phyloP scores from a whole-genome alignment of 2,888 invertebrate species.

The Torymus auratus region DNA sequence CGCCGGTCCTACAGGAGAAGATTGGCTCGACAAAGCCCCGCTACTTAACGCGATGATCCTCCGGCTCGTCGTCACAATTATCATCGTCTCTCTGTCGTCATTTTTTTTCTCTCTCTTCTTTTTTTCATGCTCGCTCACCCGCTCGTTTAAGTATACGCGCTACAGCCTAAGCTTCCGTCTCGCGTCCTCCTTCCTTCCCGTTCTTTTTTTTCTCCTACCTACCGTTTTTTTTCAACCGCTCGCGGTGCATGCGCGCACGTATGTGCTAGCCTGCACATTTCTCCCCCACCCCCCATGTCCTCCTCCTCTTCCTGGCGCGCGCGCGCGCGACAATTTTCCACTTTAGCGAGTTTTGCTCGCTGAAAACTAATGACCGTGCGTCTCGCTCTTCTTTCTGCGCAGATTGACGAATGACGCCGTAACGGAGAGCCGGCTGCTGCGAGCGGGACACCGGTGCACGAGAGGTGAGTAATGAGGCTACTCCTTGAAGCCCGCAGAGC shows the following conservation, averaged over 20 bases:
- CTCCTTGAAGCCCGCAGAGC: slow-evolving; percentile 24
- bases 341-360: slow-evolving; percentile 25
- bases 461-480: slow-evolving; percentile 67
- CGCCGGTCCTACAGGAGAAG: slow-evolving; percentile 31
- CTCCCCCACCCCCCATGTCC: background rate
- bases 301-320: background rate
- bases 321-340: slow-evolving; percentile 36
- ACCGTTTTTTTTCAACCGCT: slow-evolving; percentile 1
- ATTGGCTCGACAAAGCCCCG: slow-evolving; percentile 36
- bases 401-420: slow-evolving; percentile 73
- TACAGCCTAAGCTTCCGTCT: slow-evolving; percentile 16
- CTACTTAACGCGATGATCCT: slow-evolving; percentile 49
- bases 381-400: slow-evolving; percentile 52
- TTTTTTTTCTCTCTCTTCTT: background rate
- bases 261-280: background rate
- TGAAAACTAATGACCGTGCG: slow-evolving; percentile 52
- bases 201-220: slow-evolving; percentile 2
- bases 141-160: too few species aligned
- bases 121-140: background rate
- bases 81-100: slow-evolving; percentile 24
- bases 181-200: slow-evolving; percentile 24
- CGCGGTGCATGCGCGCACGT: background rate
- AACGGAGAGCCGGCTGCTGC: slow-evolving; percentile 73
- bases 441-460: slow-evolving; percentile 68
- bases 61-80: slow-evolving; percentile 35